Evolutionary conservation across 2,113 vertebrate species (phyloP).

Genomic region (Perca flavescens): DNA sequence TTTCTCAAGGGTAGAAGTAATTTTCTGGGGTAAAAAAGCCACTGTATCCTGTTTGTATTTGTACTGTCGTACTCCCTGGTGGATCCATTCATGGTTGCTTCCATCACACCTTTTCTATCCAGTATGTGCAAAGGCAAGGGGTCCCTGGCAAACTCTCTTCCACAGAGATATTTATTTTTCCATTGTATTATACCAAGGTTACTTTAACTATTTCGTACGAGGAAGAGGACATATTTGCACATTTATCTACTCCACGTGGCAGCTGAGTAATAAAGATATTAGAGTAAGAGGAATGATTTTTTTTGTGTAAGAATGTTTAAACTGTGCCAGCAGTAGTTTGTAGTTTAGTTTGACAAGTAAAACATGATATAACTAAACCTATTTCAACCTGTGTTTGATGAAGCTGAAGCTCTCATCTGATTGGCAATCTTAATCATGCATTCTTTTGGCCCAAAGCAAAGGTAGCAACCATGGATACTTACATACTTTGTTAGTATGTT

Average conservation of each 20-base stretch:
- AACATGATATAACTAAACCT: conserved; percentile 18
- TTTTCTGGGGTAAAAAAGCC: conserved; percentile 32
- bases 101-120: conserved; percentile 13
- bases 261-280: conserved; percentile 87
- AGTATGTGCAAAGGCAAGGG: conserved; percentile 32
- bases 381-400: conserved; percentile 17
- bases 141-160: conserved; percentile 50
- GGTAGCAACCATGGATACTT: conserved; percentile 6
- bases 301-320: conserved; percentile 57
- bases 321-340: conserved; percentile 45
- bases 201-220: conserved; percentile 69
- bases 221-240: conserved; percentile 92
- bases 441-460: conserved; percentile 15
- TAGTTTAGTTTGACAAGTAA: neutral
- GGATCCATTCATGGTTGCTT: conserved; percentile 36
- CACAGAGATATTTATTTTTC: conserved; percentile 82
- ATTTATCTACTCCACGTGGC: conserved; percentile 92
- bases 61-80: conserved; percentile 18
- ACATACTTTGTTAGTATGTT: neutral
- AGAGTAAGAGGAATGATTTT: conserved; percentile 35
- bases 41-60: conserved; percentile 48
- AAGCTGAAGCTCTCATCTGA: conserved; percentile 24
- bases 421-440: neutral
- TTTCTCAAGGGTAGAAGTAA: neutral
- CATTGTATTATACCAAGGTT: conserved; percentile 68